A percentile compares a stretch with the other conserved stretches of the same genome.
Evolutionary conservation across 2,888 invertebrate genomes (phyloP).

Genomic region (Magallana nippona): DNA sequence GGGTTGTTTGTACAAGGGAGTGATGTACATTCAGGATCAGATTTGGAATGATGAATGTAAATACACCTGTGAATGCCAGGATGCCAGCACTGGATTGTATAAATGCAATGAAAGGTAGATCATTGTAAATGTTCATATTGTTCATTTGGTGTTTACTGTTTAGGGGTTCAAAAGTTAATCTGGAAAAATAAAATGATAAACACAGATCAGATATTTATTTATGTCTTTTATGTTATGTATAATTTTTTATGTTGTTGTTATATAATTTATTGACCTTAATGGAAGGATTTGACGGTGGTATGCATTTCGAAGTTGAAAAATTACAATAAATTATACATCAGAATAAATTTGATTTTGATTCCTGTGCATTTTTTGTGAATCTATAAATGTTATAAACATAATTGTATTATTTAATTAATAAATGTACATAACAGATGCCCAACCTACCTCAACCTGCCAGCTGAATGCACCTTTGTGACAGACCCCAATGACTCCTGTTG

Average conservation of each 20-base stretch:
- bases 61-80: slow-evolving; percentile 65
- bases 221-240: too few species aligned
- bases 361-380: too few species aligned
- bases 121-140: neutral
- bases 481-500: slow-evolving; percentile 69
- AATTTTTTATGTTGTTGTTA: too few species aligned
- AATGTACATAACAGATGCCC: slow-evolving; percentile 65
- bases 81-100: slow-evolving; percentile 63
- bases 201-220: too few species aligned
- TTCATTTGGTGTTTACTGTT: neutral
- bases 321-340: too few species aligned
- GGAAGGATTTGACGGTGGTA: too few species aligned
- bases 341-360: too few species aligned
- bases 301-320: too few species aligned
- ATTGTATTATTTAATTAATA: neutral
- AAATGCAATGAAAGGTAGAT: slow-evolving; percentile 66
- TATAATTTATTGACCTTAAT: too few species aligned
- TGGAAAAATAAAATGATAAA: too few species aligned
- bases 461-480: slow-evolving; percentile 59
- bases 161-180: too few species aligned
- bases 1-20: slow-evolving; percentile 71
- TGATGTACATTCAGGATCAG: slow-evolving; percentile 65
- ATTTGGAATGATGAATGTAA: slow-evolving; percentile 69
- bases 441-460: slow-evolving; percentile 62
- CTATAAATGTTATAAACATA: too few species aligned